These are phyloP conservation scores for Acropternis orthonyx DNA, from an alignment of 2,797 vertebrate species.

Conservation along the genomic window DNA sequence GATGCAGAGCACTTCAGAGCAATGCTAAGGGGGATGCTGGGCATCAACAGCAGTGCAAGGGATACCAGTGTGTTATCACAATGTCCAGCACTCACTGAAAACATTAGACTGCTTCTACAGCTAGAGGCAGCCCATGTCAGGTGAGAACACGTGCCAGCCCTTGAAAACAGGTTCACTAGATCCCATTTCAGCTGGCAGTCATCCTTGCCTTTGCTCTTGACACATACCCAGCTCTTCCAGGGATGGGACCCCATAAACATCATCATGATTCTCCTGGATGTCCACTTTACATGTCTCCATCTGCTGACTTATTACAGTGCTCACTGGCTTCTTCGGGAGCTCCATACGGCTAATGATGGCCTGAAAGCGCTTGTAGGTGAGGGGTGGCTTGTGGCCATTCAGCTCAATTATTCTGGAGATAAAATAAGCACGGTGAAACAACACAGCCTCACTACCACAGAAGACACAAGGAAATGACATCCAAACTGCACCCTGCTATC, in stretches of 20 bases:
- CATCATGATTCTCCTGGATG: slow-evolving; percentile 88
- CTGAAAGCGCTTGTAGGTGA: slow-evolving; percentile 97
- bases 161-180: background rate
- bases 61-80: background rate
- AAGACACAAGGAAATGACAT: background rate
- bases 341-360: slow-evolving; percentile 93
- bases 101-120: background rate
- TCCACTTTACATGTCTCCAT: slow-evolving; percentile 86
- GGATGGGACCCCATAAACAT: slow-evolving; percentile 90
- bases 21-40: background rate
- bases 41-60: background rate
- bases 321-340: slow-evolving; percentile 87
- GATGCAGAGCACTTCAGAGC: background rate
- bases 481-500: background rate
- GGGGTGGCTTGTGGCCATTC: slow-evolving; percentile 92
- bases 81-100: background rate
- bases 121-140: background rate
- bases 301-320: slow-evolving; percentile 84
- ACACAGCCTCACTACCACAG: background rate
- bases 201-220: background rate
- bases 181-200: background rate
- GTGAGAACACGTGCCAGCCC: background rate
- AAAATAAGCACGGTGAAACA: slow-evolving; percentile 32
- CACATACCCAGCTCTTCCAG: slow-evolving; percentile 91
- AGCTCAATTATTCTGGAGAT: slow-evolving; percentile 90